These are phyloP conservation scores for Telmatherina bonti DNA, from an alignment of 2,797 vertebrate genomes.

Conservation along the genomic window DNA sequence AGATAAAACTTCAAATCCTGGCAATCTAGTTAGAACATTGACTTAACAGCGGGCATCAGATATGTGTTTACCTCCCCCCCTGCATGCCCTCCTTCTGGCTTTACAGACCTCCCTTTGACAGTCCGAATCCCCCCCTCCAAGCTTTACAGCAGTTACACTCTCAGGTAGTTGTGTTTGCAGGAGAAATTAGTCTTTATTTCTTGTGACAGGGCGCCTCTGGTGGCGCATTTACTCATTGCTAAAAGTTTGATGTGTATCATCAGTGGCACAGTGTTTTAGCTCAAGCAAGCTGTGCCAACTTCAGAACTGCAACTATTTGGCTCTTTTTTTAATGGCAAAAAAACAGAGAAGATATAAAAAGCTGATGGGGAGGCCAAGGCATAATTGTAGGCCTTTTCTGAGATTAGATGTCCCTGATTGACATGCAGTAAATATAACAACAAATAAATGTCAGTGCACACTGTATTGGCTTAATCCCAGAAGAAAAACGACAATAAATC, in stretches of 20 bases:
- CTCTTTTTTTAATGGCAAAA: constrained; percentile 32
- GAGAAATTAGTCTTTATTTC: constrained; percentile 66
- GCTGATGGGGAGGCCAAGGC: constrained; percentile 55
- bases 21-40: constrained; percentile 62
- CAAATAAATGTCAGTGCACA: constrained; percentile 74
- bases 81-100: constrained; percentile 9
- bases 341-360: constrained; percentile 39
- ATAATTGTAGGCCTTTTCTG: constrained; percentile 75
- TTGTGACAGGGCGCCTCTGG: constrained; percentile 79
- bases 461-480: constrained; percentile 71
- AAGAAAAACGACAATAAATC: constrained; percentile 72
- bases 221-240: constrained; percentile 68
- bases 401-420: constrained; percentile 78
- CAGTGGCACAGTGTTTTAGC: constrained; percentile 46
- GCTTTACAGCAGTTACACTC: constrained; percentile 31
- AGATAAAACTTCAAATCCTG: constrained; percentile 72
- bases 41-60: constrained; percentile 53
- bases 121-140: constrained; percentile 22
- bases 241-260: constrained; percentile 57
- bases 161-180: constrained; percentile 44
- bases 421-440: constrained; percentile 79
- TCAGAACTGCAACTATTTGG: constrained; percentile 25
- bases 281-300: constrained; percentile 31
- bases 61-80: constrained; percentile 29
- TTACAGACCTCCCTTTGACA: constrained; percentile 4